Evolutionary conservation across 2,797 vertebrate species (phyloP).

Genomic region (Onychomys arenicola): DNA sequence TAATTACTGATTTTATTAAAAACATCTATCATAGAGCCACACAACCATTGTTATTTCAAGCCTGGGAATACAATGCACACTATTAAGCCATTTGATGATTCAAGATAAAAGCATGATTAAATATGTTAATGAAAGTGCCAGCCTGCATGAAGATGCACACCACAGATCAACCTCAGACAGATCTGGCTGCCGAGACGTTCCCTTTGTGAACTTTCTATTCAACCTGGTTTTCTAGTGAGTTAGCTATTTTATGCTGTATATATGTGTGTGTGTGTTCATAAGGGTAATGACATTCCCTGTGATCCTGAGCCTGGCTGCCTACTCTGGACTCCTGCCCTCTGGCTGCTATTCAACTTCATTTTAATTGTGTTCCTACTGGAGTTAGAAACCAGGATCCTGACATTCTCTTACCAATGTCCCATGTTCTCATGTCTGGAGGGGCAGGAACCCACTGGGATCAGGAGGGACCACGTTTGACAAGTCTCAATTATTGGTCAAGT

Average conservation of each 20-base stretch:
- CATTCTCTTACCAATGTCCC: constrained; percentile 22
- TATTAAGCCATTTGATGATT: constrained; percentile 85
- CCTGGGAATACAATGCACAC: constrained; percentile 82
- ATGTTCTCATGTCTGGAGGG: constrained; percentile 14
- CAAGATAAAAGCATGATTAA: constrained; percentile 87
- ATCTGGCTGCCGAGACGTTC: constrained; percentile 43
- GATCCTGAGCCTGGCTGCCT: background rate
- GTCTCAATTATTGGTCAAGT: background rate
- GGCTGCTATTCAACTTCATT: constrained; percentile 32
- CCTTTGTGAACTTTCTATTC: constrained; percentile 54
- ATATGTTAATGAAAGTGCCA: constrained; percentile 84
- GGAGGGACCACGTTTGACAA: background rate
- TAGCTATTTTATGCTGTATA: constrained; percentile 42
- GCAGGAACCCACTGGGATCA: background rate
- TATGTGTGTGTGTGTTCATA: background rate
- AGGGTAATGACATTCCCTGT: constrained; percentile 26
- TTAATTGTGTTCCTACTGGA: constrained; percentile 60
- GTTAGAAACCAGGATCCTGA: constrained; percentile 34
- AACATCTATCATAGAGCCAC: constrained; percentile 85
- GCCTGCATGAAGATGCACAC: constrained; percentile 43
- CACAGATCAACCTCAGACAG: background rate
- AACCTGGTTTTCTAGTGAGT: constrained; percentile 16
- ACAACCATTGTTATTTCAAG: constrained; percentile 79
- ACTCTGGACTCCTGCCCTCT: constrained; percentile 58
- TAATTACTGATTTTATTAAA: constrained; percentile 90